Percentiles rank a stretch among this genome's conserved stretches.
phyloP scores from a whole-genome alignment of 2,797 vertebrate species.

The Telmatherina bonti region DNA sequence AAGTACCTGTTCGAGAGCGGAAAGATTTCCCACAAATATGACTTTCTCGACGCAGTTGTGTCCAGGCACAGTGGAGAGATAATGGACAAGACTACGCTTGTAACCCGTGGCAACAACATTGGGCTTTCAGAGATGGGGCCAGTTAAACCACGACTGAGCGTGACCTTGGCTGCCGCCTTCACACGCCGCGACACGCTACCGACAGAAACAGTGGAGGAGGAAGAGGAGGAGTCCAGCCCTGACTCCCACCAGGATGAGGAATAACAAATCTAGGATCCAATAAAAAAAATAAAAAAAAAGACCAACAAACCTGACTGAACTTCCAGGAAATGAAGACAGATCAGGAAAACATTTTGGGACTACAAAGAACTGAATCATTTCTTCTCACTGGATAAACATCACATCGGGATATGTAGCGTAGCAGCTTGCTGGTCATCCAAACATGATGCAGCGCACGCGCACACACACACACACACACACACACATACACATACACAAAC shows the following conservation, averaged over 20 bases:
- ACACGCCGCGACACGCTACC: constrained; percentile 93
- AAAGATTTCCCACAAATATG: constrained; percentile 91
- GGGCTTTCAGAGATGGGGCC: constrained; percentile 91
- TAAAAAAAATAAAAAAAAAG: neutral
- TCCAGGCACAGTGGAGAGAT: constrained; percentile 94
- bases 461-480: constrained; percentile 28
- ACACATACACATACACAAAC: constrained; percentile 37
- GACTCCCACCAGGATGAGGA: constrained; percentile 90
- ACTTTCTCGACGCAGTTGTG: constrained; percentile 94
- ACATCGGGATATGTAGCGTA: constrained; percentile 55
- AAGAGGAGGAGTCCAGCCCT: constrained; percentile 90
- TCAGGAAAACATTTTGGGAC: constrained; percentile 38
- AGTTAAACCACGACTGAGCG: constrained; percentile 90
- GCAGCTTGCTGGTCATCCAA: constrained; percentile 56
- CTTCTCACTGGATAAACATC: constrained; percentile 43
- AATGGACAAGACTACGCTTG: constrained; percentile 97
- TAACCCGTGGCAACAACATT: constrained; percentile 93
- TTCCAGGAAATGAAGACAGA: constrained; percentile 22
- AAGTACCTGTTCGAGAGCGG: constrained; percentile 98
- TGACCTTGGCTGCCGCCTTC: constrained; percentile 91
- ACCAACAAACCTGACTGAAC: constrained; percentile 25
- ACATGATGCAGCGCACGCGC: constrained; percentile 35
- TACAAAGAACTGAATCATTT: constrained; percentile 25
- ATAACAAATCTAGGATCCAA: constrained; percentile 59
- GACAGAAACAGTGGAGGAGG: constrained; percentile 69